Evolutionary conservation across 1,140 invertebrate species (phyloP).

Genomic region (Drosophila nasuta): DNA sequence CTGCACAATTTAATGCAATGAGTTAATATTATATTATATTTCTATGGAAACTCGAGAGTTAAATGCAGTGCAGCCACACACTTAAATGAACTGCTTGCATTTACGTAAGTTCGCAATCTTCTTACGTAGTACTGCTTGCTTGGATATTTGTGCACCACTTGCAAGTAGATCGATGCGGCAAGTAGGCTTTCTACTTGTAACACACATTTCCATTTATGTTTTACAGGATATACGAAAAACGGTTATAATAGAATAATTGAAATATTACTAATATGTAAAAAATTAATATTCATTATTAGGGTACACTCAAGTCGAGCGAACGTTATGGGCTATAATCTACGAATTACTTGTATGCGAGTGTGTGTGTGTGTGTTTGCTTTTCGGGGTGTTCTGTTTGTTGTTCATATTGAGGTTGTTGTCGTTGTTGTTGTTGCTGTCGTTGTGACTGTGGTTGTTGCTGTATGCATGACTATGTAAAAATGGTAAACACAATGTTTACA

Average conservation of each 20-base stretch:
- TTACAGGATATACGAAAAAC: not conserved
- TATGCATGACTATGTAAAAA: constrained; percentile 65
- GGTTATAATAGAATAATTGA: constrained; percentile 3
- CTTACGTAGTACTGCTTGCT: not conserved
- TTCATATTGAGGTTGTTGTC: not conserved
- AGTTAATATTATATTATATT: no score
- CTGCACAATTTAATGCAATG: no score
- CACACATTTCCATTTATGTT: not conserved
- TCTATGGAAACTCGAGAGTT: no score
- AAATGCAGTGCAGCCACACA: not conserved
- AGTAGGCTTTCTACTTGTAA: not conserved
- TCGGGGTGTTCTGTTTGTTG: constrained; percentile 21
- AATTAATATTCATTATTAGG: constrained; percentile 17
- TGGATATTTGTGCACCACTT: not conserved
- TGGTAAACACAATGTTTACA: constrained; percentile 69
- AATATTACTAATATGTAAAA: constrained; percentile 1
- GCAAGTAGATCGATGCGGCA: not conserved
- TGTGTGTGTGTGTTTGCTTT: constrained; percentile 5
- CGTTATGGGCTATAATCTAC: constrained; percentile 8
- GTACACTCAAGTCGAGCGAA: constrained; percentile 19
- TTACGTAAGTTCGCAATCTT: not conserved
- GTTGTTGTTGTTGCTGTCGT: constrained; percentile 11
- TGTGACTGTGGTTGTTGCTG: constrained; percentile 42
- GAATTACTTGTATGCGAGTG: constrained; percentile 3
- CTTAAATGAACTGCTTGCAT: not conserved